Evolutionary conservation across 2,113 vertebrate species (phyloP).

Genomic region (Austrofundulus limnaeus): DNA sequence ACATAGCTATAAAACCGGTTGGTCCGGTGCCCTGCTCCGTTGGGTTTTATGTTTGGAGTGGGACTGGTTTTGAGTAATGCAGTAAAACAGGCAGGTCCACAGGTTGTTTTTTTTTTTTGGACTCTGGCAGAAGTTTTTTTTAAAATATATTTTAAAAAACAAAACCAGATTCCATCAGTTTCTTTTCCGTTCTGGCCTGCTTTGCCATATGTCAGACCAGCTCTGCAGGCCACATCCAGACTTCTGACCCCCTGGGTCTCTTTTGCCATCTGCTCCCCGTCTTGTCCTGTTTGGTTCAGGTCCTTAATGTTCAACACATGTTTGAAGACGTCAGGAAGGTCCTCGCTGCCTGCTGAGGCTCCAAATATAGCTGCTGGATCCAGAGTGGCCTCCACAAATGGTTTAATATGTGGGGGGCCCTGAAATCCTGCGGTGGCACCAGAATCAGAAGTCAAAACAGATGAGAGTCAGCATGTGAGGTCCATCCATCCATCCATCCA

Average conservation of each 20-base stretch:
- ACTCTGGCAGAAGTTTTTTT: conserved; percentile 3
- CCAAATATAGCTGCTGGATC: conserved; percentile 1
- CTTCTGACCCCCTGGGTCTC: conserved; percentile 53
- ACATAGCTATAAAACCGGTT: background rate
- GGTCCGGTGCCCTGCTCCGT: conserved; percentile 28
- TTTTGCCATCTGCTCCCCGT: conserved; percentile 62
- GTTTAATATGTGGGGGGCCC: no score
- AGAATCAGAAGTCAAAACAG: no score
- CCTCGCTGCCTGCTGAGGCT: conserved; percentile 23
- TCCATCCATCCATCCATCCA: no score
- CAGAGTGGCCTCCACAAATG: no score
- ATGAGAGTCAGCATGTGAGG: no score
- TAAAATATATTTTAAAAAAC: no score
- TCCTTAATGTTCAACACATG: conserved; percentile 63
- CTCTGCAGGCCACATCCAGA: conserved; percentile 41
- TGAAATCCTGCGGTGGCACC: no score
- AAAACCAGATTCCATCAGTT: conserved; percentile 9
- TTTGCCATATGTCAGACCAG: conserved; percentile 59
- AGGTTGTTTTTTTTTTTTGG: background rate
- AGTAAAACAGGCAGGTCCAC: background rate
- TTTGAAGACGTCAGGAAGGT: conserved; percentile 37
- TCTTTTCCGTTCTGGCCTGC: conserved; percentile 20
- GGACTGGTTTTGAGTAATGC: conserved; percentile 14
- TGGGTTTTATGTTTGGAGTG: conserved; percentile 29
- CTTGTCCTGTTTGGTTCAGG: conserved; percentile 43